Conservation (phyloP, 2,797 vertebrate species). For the Halcyon badia region DNA sequence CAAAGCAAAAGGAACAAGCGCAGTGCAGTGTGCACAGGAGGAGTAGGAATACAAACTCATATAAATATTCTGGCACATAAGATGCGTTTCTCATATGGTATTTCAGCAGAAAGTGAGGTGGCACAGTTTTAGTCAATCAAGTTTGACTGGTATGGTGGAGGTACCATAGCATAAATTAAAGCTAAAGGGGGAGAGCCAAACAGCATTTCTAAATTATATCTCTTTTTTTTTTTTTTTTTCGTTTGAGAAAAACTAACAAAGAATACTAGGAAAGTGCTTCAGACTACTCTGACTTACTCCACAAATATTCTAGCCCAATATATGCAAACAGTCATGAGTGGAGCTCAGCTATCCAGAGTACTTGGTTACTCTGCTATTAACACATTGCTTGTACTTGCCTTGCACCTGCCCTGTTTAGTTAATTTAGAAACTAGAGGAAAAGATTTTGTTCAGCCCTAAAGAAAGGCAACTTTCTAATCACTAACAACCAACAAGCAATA, state of each 20-base stretch:
- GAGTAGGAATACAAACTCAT: background rate
- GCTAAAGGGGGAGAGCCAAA: background rate
- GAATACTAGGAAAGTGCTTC: background rate
- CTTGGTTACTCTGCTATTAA: background rate
- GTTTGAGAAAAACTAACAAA: background rate
- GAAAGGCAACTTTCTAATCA: background rate
- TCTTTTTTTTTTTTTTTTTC: background rate
- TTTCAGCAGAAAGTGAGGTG: background rate
- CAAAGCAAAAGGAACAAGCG: conserved; percentile 27
- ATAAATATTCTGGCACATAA: background rate
- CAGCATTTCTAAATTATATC: background rate
- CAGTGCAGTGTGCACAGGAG: background rate
- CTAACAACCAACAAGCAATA: background rate
- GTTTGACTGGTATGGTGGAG: background rate
- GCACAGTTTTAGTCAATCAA: background rate
- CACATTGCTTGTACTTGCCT: background rate
- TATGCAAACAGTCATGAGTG: background rate
- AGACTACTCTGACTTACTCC: background rate
- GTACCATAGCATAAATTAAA: background rate
- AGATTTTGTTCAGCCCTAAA: background rate
- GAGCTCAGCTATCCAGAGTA: background rate
- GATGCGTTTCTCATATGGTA: background rate
- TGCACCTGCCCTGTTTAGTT: background rate
- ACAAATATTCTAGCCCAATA: background rate
- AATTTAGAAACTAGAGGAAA: background rate